These are phyloP conservation scores for Sebastes taczanowskii DNA, from an alignment of 2,797 vertebrate species.

Conservation along the genomic window DNA sequence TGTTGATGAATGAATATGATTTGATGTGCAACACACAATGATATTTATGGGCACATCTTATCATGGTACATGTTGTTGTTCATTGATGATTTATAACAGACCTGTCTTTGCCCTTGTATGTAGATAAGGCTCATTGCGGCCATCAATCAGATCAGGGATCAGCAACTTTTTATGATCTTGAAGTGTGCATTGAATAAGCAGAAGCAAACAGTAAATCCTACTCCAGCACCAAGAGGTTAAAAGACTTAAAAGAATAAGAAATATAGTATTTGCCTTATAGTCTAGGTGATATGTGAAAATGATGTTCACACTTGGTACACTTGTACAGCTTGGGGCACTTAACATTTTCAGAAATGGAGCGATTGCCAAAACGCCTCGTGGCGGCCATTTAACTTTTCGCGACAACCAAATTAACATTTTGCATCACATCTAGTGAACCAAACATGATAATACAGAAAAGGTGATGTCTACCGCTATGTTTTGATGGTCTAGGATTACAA, in stretches of 20 bases:
- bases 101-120: not conserved
- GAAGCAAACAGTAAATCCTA: not conserved
- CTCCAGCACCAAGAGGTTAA: not conserved
- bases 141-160: not conserved
- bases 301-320: not conserved
- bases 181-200: not conserved
- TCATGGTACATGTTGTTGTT: not conserved
- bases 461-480: not conserved
- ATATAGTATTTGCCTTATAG: not conserved
- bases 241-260: not conserved
- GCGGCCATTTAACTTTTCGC: not conserved
- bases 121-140: not conserved
- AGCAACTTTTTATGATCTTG: not conserved
- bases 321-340: not conserved
- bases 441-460: not conserved
- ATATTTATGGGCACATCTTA: conserved; percentile 18
- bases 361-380: not conserved
- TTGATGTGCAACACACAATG: not conserved
- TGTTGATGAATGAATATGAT: not conserved
- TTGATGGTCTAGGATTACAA: not conserved
- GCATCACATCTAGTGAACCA: not conserved
- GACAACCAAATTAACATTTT: not conserved
- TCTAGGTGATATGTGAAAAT: not conserved
- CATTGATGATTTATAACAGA: not conserved
- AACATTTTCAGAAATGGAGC: not conserved